Conservation (phyloP, 2,113 vertebrate genomes). For the Larimichthys crocea region DNA sequence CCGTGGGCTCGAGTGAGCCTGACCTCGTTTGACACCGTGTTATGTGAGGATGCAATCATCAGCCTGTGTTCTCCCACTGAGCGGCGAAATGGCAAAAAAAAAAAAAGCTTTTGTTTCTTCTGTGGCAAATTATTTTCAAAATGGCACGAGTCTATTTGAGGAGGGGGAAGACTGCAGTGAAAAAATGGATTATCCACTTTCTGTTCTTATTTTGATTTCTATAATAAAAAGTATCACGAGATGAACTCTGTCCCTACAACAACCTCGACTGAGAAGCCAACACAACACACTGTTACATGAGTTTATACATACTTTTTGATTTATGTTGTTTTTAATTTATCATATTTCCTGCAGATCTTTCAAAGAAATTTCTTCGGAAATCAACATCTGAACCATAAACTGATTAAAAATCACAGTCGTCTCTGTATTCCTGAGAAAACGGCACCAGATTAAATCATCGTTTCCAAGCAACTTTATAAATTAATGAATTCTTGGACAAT, state of each 20-base stretch:
- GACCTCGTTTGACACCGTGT: constrained; percentile 32
- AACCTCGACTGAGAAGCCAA: neutral
- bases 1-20: neutral
- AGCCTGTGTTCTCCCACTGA: constrained; percentile 47
- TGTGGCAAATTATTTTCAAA: constrained; percentile 25
- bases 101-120: constrained; percentile 17
- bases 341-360: neutral
- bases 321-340: neutral
- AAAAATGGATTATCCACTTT: neutral
- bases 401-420: neutral
- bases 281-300: neutral
- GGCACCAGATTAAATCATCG: neutral
- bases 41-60: constrained; percentile 55
- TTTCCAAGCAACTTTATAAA: neutral
- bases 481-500: neutral
- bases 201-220: neutral
- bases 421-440: too few species aligned
- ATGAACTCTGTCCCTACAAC: neutral
- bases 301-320: neutral
- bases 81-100: constrained; percentile 32
- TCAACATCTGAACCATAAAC: too few species aligned
- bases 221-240: neutral
- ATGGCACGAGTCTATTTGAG: constrained; percentile 14
- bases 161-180: neutral
- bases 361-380: neutral